These are phyloP conservation scores for Pristionchus arcanus DNA, from an alignment of 2,888 invertebrate genomes.

Conservation along the genomic window DNA sequence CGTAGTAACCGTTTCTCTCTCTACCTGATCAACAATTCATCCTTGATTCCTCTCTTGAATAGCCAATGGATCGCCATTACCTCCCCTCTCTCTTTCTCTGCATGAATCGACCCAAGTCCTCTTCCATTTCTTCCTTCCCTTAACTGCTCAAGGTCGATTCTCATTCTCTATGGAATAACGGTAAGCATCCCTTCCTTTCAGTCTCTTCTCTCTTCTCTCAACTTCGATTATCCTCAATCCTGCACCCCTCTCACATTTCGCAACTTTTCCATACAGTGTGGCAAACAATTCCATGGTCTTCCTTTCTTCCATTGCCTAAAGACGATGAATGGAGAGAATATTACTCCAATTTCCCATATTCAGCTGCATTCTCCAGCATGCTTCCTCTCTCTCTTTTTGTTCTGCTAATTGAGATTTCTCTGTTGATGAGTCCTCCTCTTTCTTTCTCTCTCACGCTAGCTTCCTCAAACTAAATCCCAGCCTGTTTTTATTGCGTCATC, in stretches of 20 bases:
- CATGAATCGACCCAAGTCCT: constrained; percentile 46
- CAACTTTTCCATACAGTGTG: background rate
- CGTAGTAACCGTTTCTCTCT: constrained; percentile 20
- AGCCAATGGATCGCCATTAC: constrained; percentile 41
- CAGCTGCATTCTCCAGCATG: background rate
- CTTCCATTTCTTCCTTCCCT: constrained; percentile 37
- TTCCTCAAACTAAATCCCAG: constrained; percentile 20
- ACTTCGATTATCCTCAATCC: constrained; percentile 40
- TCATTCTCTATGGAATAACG: constrained; percentile 49
- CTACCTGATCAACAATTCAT: constrained; percentile 39
- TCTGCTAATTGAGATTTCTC: constrained; percentile 16
- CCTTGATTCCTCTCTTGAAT: constrained; percentile 49
- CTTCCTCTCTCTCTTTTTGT: background rate
- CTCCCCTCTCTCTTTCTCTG: constrained; percentile 49
- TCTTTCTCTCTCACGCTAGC: background rate
- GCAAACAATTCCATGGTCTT: constrained; percentile 1
- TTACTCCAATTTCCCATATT: background rate
- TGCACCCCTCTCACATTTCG: constrained; percentile 31
- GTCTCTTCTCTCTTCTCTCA: constrained; percentile 19
- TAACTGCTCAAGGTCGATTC: constrained; percentile 44
- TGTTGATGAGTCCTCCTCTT: constrained; percentile 17
- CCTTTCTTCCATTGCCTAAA: background rate
- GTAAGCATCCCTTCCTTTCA: constrained; percentile 22
- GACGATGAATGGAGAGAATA: background rate
- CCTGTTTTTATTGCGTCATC: constrained; percentile 21